Base-by-base conservation (phyloP, 2,888 invertebrate species). In the Sceliomorpha sp. region DNA sequence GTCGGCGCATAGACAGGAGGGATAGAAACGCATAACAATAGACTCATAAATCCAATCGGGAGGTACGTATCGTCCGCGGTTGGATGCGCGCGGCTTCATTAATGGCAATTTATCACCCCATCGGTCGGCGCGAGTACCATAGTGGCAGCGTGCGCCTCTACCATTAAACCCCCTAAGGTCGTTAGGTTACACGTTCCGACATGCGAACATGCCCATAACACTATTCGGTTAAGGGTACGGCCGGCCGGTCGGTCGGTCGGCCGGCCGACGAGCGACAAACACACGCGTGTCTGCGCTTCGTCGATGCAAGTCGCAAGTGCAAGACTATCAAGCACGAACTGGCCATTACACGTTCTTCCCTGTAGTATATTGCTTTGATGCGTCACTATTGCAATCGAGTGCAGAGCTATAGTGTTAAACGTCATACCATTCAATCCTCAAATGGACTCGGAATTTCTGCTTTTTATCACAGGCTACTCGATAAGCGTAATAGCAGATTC, bases 151-250 rank as follows among this genome's bases (percentile, higher is more conserved):
- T 59, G 74, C 70, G 67, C 72, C 75, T 74, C 73, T 74, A 66
- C 79, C 81, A 82, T 81, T 83, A 85, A 81, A 79, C 80, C 81
- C 59, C 78, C 79, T 77, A 76, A 83, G 83, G 82, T 86, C 85
- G 86, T 86, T 87, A 86, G 81, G 80, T 81, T 85, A 84, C 68
- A 56, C 77, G 83, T 81, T 85, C 82, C 81, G 83, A 85, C 86
- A 85, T 79, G 83, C 80, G 80, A 82, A 83, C 83, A 85, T 77
- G 80, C 79, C 81, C 81, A 79, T 84, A 84, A 84, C 83, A 81
- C 72, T 78, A 76, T 80, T 84, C 79, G 80, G 81, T 81, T 84
- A 84, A 82, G 67, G 67, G 50, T 69, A 64, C 67, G 56, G 42
- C 56, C 4, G 29, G 15, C 66, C 59, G 58, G n/a, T n/a, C n/a